phyloP scores from a whole-genome alignment of 2,797 vertebrate genomes.

The Myotis findleyi region DNA sequence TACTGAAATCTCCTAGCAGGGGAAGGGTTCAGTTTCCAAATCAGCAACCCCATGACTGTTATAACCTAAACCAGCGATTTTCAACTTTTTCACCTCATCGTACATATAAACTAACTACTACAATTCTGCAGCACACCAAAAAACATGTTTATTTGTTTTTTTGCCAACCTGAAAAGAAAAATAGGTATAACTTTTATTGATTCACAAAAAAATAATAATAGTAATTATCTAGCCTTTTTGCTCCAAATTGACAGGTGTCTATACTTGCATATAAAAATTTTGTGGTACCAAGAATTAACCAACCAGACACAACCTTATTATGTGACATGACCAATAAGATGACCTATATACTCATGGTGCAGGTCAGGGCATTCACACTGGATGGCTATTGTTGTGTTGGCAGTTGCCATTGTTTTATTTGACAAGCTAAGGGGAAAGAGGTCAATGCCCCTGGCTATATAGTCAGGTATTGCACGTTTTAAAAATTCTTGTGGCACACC shows the following conservation, averaged over 20 bases:
- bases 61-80: neutral
- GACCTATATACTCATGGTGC: neutral
- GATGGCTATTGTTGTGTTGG: neutral
- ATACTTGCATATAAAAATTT: neutral
- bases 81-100: neutral
- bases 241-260: neutral
- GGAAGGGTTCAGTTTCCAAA: neutral
- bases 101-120: neutral
- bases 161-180: neutral
- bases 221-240: neutral
- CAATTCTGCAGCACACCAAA: neutral
- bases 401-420: neutral
- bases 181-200: neutral
- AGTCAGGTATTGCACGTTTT: neutral
- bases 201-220: neutral
- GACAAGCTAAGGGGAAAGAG: neutral
- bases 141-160: neutral
- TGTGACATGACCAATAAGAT: neutral
- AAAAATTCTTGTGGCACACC: neutral
- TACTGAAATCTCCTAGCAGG: neutral
- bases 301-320: neutral
- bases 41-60: neutral
- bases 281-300: neutral
- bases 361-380: neutral
- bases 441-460: neutral